phyloP scores from a whole-genome alignment of 1,140 invertebrate genomes.

The Drosophila jambulina region DNA sequence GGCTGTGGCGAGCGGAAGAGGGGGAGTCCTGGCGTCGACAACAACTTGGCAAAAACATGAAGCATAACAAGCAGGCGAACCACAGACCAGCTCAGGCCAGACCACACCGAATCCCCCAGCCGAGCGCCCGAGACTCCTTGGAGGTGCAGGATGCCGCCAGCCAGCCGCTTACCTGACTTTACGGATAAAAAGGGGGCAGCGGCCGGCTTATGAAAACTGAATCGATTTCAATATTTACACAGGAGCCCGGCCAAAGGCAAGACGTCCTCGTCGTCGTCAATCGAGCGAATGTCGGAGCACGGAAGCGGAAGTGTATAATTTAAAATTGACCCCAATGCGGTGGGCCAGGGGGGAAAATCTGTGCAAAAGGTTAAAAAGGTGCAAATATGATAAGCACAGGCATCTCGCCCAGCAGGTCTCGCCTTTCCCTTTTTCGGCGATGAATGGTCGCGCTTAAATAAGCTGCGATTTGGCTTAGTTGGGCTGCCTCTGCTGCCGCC shows the following conservation, averaged over 20 bases:
- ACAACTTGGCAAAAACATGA: conserved; percentile 78
- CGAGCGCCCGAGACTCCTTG: conserved; percentile 12
- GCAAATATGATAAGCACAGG: conserved; percentile 71
- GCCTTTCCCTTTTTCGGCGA: conserved; percentile 1
- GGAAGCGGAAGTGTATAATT: conserved; percentile 82
- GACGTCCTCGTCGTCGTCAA: conserved; percentile 56
- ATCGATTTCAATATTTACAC: conserved; percentile 83
- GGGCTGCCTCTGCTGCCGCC: not conserved
- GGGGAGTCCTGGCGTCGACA: conserved; percentile 33
- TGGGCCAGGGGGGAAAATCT: conserved; percentile 26
- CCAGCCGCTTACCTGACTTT: conserved; percentile 53
- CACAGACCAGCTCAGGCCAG: conserved; percentile 38
- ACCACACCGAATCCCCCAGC: conserved; percentile 24
- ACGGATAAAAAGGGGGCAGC: conserved; percentile 7
- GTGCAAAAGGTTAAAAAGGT: conserved; percentile 54
- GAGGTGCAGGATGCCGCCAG: conserved; percentile 41
- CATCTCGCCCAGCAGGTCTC: conserved; percentile 21
- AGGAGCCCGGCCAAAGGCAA: conserved; percentile 39
- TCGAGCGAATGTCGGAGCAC: conserved; percentile 71
- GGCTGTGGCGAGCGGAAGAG: conserved; percentile 42
- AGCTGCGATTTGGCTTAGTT: conserved; percentile 22
- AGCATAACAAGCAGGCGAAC: conserved; percentile 73
- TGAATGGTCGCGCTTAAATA: conserved; percentile 18
- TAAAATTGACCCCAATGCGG: conserved; percentile 76
- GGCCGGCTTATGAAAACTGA: conserved; percentile 70